Percentiles rank a stretch among this genome's conserved stretches.
Conservation (phyloP, 2,888 invertebrate species). For the Sussaba pulchella region DNA sequence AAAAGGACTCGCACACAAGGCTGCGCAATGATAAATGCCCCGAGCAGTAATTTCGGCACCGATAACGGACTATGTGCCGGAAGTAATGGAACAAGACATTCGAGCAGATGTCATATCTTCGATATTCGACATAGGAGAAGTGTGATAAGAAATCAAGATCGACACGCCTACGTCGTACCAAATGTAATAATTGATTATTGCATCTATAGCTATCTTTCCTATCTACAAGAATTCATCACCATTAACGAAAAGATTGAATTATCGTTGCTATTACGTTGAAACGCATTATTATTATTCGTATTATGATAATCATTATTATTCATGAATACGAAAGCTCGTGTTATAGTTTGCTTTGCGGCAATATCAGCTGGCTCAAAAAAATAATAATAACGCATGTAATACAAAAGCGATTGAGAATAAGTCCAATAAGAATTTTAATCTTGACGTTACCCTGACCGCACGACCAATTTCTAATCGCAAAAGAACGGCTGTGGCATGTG, state of each 20-base stretch:
- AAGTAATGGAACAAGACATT: conserved; percentile 53
- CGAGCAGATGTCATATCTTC: conserved; percentile 41
- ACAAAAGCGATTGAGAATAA: too few relatives aligned
- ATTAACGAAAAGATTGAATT: neutral
- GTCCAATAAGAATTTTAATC: too few relatives aligned
- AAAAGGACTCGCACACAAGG: conserved; percentile 5
- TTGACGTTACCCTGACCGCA: conserved; percentile 50
- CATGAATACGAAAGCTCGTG: too few relatives aligned
- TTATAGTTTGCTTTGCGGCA: too few relatives aligned
- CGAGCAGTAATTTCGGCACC: conserved; percentile 60
- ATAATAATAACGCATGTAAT: too few relatives aligned
- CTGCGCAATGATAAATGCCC: conserved; percentile 54
- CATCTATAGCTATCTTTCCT: too few relatives aligned
- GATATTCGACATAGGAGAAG: conserved; percentile 15
- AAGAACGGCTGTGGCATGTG: conserved; percentile 29
- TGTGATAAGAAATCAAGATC: neutral
- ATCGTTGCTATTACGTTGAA: neutral
- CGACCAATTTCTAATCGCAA: conserved; percentile 52
- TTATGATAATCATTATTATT: too few relatives aligned
- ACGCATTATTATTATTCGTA: too few relatives aligned
- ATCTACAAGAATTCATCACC: too few relatives aligned
- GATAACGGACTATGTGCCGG: conserved; percentile 48
- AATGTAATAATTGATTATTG: too few relatives aligned
- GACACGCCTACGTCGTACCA: too few relatives aligned
- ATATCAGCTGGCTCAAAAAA: too few relatives aligned